Percentiles rank a stretch among this genome's conserved stretches.
phyloP scores from a whole-genome alignment of 2,113 vertebrate genomes.

The Prionailurus bengalensis region DNA sequence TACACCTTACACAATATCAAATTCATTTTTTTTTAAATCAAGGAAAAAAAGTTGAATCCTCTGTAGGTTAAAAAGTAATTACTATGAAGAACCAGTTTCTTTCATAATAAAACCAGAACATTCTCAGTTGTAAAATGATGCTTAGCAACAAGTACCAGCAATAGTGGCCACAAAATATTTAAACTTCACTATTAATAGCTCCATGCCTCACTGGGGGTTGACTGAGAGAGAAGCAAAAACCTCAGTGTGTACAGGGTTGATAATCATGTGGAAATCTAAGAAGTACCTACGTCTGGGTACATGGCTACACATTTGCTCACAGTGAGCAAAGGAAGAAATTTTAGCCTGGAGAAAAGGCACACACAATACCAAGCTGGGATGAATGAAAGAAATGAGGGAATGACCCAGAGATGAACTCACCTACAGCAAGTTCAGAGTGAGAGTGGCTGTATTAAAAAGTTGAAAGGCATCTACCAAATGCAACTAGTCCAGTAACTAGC shows the following conservation, averaged over 20 bases:
- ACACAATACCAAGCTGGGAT: background rate
- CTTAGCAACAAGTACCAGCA: background rate
- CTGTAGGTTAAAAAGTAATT: conserved; percentile 7
- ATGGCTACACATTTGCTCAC: background rate
- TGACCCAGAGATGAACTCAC: background rate
- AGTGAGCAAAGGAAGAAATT: background rate
- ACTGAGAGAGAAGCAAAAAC: background rate
- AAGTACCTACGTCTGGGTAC: background rate
- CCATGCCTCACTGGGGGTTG: background rate
- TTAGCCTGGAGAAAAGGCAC: background rate
- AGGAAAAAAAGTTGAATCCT: background rate
- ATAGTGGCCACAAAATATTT: background rate
- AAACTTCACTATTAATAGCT: background rate
- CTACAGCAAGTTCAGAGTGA: background rate
- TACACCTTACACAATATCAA: background rate
- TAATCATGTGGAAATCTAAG: background rate
- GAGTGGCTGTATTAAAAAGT: background rate
- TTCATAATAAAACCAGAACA: conserved; percentile 5
- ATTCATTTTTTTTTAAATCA: background rate
- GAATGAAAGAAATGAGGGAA: background rate
- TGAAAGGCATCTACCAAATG: background rate
- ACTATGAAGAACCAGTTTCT: background rate
- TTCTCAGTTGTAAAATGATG: conserved; percentile 7
- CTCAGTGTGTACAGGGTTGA: background rate
- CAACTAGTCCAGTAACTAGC: background rate